phyloP scores from a whole-genome alignment of 2,113 vertebrate species.

The Mastomys coucha region DNA sequence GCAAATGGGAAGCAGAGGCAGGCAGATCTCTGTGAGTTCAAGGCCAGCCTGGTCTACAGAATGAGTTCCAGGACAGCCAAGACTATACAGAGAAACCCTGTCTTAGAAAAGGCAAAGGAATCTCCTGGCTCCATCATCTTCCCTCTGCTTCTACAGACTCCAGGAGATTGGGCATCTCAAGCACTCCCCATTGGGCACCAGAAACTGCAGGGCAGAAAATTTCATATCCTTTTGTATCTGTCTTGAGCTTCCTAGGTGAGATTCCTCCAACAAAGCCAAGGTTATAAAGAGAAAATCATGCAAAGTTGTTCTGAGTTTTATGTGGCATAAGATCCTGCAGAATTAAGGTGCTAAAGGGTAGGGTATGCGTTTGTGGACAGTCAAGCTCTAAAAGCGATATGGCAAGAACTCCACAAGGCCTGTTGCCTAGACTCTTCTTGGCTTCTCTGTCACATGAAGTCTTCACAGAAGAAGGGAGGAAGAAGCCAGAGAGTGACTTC shows the following conservation, averaged over 20 bases:
- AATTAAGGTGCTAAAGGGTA: neutral
- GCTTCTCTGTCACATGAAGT: neutral
- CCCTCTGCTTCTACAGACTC: neutral
- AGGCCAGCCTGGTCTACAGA: neutral
- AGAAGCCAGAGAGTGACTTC: neutral
- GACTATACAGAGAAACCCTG: neutral
- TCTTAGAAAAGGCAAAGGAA: neutral
- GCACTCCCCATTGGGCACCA: no score
- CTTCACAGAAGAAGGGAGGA: neutral
- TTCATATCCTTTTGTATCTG: neutral
- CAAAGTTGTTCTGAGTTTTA: neutral
- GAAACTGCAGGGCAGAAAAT: neutral
- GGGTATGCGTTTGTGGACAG: neutral
- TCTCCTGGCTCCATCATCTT: neutral
- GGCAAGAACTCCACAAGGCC: neutral
- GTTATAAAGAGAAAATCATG: neutral
- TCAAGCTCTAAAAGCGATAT: neutral
- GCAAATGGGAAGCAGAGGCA: neutral
- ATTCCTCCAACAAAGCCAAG: neutral
- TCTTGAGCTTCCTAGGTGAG: neutral
- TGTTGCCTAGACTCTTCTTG: neutral
- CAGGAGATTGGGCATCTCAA: neutral
- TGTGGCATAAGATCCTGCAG: neutral
- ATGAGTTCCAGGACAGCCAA: neutral
- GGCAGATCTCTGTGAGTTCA: neutral